Evolutionary conservation across 1,140 invertebrate species (phyloP).

Genomic region (Melitaea cinxia): DNA sequence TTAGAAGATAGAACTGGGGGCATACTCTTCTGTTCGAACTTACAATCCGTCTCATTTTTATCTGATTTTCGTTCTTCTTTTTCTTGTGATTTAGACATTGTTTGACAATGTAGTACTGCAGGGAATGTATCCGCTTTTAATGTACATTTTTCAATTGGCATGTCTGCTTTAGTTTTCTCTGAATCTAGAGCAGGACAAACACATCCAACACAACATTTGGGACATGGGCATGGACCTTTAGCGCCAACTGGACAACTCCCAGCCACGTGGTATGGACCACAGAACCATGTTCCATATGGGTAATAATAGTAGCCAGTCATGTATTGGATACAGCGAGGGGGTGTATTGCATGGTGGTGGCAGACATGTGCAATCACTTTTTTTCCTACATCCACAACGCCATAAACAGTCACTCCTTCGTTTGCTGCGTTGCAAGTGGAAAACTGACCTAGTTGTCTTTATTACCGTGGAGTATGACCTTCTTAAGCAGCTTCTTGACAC

Average conservation of each 20-base stretch:
- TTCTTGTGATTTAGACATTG: not conserved
- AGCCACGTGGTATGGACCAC: slow-evolving; percentile 64
- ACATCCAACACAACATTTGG: slow-evolving; percentile 27
- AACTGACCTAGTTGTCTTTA: not conserved
- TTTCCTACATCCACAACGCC: slow-evolving; percentile 1
- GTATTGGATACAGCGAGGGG: slow-evolving; percentile 64
- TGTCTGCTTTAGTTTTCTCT: not conserved
- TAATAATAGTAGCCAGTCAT: slow-evolving; percentile 77
- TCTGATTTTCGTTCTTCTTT: slow-evolving; percentile 3
- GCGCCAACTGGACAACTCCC: slow-evolving; percentile 50
- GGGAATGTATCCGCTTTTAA: not conserved
- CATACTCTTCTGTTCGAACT: not conserved
- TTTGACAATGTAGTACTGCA: slow-evolving; percentile 6
- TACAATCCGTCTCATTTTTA: not conserved
- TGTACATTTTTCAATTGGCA: slow-evolving; percentile 17
- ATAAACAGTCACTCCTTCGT: not conserved
- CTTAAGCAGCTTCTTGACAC: not conserved
- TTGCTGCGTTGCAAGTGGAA: not conserved
- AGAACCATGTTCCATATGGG: slow-evolving; percentile 72
- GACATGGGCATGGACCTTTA: slow-evolving; percentile 32
- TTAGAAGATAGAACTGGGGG: slow-evolving; percentile 15
- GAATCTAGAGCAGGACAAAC: slow-evolving; percentile 1
- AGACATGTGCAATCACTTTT: slow-evolving; percentile 25
- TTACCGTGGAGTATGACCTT: not conserved
- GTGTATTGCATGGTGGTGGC: slow-evolving; percentile 61